Evolutionary conservation across 2,888 invertebrate species (phyloP), one percentile per base, ranked within the genome.

Genomic region (Spodoptera littoralis): DNA sequence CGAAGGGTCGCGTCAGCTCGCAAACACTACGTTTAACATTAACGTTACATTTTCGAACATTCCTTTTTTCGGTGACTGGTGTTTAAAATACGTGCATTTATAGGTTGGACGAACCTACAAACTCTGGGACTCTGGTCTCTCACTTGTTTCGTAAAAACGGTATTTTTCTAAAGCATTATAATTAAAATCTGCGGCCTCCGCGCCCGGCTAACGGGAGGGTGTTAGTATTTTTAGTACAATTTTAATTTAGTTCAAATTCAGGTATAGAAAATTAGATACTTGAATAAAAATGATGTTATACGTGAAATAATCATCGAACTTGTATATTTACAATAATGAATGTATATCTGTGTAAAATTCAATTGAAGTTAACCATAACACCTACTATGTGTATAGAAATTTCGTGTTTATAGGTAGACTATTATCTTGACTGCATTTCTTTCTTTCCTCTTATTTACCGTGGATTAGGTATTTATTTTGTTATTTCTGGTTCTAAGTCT

Each of bases 401-500:
- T 82, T 81, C 71, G 69, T 84, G 84, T 78, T 84, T 76, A 72
- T 84, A 81, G 82, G 73, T 82, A 81, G 60, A 70, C 55, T 81
- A 77, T 76, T 65, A 66, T 53, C 50, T 77, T 82, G 87, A 89
- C 85, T 89, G 88, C 89, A 88, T 90, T 89, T 89, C 82, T 84
- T 88, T 70, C 67, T 80, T 84, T 73, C 59, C 79, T 84, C 80
- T 83, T 84, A 84, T 88, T 87, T 90, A 91, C 90, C 88, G 79
- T 88, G 93, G 91, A 91, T 90, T 88, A 91, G 93, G 93, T 94
- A 93, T 94, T 94, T 94, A 93, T 94, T 92, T 92, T 92, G 92
- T 94, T 94, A 85, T 89, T 86, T 86, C 90, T 91, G 93, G 91
- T 92, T 92, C 87, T 91, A 90, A 93, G 91, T 92, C 90, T 93